These are phyloP conservation scores for Ophion ellenae DNA, from an alignment of 2,888 invertebrate species.

Conservation along the genomic window DNA sequence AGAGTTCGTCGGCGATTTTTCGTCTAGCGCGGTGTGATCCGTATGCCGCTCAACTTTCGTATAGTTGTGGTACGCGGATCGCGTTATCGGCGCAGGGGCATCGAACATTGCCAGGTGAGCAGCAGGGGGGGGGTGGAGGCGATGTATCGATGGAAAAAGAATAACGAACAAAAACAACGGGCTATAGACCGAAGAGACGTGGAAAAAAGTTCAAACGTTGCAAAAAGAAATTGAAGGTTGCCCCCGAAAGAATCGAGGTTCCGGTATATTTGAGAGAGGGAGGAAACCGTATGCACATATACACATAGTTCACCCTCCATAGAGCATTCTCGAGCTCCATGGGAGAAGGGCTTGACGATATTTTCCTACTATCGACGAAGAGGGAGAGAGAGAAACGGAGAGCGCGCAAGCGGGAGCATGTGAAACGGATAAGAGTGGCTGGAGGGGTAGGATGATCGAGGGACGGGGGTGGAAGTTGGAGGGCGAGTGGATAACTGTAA, in stretches of 20 bases:
- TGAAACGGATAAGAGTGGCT: slow-evolving; percentile 53
- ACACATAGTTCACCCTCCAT: slow-evolving; percentile 17
- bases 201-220: slow-evolving; percentile 66
- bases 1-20: slow-evolving; percentile 31
- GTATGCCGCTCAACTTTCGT: slow-evolving; percentile 47
- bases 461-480: slow-evolving; percentile 66
- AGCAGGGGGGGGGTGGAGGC: slow-evolving; percentile 26
- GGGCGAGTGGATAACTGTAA: slow-evolving; percentile 80
- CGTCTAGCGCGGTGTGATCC: slow-evolving; percentile 41
- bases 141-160: slow-evolving; percentile 69
- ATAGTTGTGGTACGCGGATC: slow-evolving; percentile 55
- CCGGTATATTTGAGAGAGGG: slow-evolving; percentile 55
- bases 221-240: slow-evolving; percentile 75
- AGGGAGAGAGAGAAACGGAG: slow-evolving; percentile 48
- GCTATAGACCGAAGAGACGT: slow-evolving; percentile 67
- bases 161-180: slow-evolving; percentile 37
- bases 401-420: slow-evolving; percentile 44
- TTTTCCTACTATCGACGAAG: slow-evolving; percentile 61
- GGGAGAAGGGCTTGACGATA: slow-evolving; percentile 59
- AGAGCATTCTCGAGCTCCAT: slow-evolving; percentile 44
- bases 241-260: slow-evolving; percentile 78
- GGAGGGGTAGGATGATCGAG: slow-evolving; percentile 46
- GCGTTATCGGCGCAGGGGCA: slow-evolving; percentile 54
- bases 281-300: slow-evolving; percentile 14
- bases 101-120: slow-evolving; percentile 37